Evolutionary conservation across 2,113 vertebrate genomes (phyloP).

Genomic region (Lagopus muta): DNA sequence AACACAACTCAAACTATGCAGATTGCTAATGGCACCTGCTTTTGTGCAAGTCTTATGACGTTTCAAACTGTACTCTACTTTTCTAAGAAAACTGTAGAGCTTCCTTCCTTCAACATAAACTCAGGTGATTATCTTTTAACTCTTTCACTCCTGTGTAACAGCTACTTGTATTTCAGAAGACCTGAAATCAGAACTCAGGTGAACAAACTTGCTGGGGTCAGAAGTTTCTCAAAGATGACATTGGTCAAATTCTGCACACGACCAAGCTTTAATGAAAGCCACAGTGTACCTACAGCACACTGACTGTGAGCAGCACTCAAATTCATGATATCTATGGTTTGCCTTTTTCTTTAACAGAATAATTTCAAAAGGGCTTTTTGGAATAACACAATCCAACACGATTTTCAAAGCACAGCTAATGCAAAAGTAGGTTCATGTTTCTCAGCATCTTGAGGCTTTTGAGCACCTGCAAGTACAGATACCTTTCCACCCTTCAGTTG

Average conservation of each 20-base stretch:
- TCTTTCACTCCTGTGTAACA: not conserved
- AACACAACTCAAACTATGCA: not conserved
- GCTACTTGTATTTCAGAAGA: not conserved
- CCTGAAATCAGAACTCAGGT: not conserved
- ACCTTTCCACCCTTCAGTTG: not conserved
- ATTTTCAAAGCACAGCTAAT: not conserved
- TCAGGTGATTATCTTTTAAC: not conserved
- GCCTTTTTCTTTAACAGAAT: not conserved
- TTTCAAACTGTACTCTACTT: not conserved
- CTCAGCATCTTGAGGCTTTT: not conserved
- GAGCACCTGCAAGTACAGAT: not conserved
- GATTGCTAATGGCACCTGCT: not conserved
- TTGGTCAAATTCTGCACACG: not conserved
- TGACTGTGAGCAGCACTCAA: not conserved
- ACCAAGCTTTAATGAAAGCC: not conserved
- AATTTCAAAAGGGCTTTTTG: not conserved
- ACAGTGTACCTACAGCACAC: not conserved
- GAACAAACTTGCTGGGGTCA: not conserved
- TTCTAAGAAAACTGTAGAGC: not conserved
- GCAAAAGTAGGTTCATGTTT: not conserved
- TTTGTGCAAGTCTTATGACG: not conserved
- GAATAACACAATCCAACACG: not conserved
- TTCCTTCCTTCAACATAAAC: not conserved
- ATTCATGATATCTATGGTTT: rapidly evolving
- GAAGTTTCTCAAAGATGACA: not conserved